Evolutionary conservation across 2,113 vertebrate species (phyloP).

Genomic region (Steatornis caripensis): DNA sequence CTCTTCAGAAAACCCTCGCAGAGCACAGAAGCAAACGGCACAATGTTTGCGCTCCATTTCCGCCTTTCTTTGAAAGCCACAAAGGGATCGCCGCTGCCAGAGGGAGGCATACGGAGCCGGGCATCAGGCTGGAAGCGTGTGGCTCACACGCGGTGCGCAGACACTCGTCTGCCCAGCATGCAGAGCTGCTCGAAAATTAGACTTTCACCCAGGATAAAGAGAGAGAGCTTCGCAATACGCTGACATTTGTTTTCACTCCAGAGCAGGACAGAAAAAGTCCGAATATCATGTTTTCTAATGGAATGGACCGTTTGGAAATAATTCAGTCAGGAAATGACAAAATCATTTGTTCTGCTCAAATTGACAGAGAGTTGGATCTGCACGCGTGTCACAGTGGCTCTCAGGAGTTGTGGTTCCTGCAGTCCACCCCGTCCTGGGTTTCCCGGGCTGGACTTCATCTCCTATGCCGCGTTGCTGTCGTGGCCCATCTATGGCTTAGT

Average conservation of each 20-base stretch:
- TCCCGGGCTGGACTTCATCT: not conserved
- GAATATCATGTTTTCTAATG: not conserved
- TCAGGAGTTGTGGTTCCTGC: not conserved
- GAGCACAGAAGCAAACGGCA: not conserved
- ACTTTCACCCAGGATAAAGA: not conserved
- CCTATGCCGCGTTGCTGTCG: not conserved
- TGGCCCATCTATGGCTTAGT: not conserved
- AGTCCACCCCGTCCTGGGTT: not conserved
- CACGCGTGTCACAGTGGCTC: not conserved
- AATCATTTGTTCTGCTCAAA: not conserved
- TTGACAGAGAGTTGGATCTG: not conserved
- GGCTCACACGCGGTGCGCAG: not conserved
- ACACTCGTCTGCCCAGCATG: not conserved
- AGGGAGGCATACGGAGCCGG: not conserved
- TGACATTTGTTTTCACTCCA: not conserved
- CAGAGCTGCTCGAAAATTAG: not conserved
- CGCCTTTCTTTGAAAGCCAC: not conserved
- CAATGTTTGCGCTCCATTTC: not conserved
- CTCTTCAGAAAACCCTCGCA: not conserved
- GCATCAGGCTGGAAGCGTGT: accelerated
- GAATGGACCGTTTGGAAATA: not conserved
- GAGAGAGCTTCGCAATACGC: not conserved
- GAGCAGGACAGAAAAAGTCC: not conserved
- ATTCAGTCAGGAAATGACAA: not conserved
- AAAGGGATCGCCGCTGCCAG: not conserved